Base-by-base conservation (phyloP, 2,888 invertebrate species). In the Dryobotodes eremita region DNA sequence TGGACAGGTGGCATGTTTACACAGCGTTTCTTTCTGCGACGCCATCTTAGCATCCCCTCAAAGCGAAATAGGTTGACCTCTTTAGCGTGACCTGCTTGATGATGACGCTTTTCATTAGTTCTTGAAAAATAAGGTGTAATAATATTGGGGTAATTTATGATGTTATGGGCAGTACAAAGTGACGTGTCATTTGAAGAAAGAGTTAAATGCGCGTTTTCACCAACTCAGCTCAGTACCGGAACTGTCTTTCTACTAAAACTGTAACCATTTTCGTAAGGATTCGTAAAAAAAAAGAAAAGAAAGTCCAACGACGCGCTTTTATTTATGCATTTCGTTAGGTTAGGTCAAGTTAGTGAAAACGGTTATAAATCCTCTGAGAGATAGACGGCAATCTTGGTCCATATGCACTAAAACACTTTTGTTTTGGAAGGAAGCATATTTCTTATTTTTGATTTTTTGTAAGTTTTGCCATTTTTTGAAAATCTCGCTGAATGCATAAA, bases 61-160 rank as follows among this genome's bases (percentile, higher is more conserved):
- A 82, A 84, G 77, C n/a, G 77, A 65, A 75, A 82, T 80, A 72
- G 72, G 79, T 73, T 83, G 86, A 81, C 88, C 88, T 79, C 86
- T 78, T 88, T 88, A 77, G 31, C 55, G 23, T 80, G 77, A 83
- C 78, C 77, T 88, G 68, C 55, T 65, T 73, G 55, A 68, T 53
- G 70, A 59, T 26, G 55, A 66, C 11, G 72, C 36, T 71, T 71
- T 76, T 61, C 65, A 66, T 65, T 53, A 36, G 79, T 83, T 65
- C 23, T 71, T 71, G 11, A 13, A 23, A 46, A 11, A 11, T 26
- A 55, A 7, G 20, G 48, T 23, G 48, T 20, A 20, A 0, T 36
- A 1, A 72, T 17, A 72, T 72, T 57, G 31, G n/a, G 2, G 20
- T 36, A 48, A 17, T 11, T 36, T 42, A 7, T 42, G 42, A 42